phyloP scores from a whole-genome alignment of 2,888 invertebrate genomes.

The Aquatica leii region DNA sequence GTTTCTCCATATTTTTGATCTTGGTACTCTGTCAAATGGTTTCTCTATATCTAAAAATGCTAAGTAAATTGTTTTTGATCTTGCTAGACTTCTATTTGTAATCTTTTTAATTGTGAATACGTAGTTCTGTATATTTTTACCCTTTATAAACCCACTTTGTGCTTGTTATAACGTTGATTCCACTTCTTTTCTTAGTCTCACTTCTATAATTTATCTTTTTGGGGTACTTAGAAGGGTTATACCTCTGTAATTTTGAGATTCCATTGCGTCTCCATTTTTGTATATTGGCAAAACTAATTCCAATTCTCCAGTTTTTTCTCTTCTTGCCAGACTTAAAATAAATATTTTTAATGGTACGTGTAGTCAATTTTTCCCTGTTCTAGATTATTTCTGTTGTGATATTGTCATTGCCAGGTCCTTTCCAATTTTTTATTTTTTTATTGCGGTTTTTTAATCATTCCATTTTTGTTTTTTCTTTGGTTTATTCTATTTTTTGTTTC shows the following conservation, averaged over 20 bases:
- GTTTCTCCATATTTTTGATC: not conserved
- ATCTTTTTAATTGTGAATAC: conserved; percentile 5
- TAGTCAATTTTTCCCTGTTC: not conserved
- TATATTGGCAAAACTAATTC: too few relatives aligned
- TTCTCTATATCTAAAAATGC: not conserved
- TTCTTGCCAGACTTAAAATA: not conserved
- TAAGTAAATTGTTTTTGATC: not conserved
- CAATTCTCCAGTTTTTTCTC: too few relatives aligned
- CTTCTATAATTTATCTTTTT: conserved; percentile 5
- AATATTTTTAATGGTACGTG: not conserved
- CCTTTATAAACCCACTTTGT: not conserved
- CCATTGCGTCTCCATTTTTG: not conserved
- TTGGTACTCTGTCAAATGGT: not conserved
- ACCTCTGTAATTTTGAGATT: not conserved
- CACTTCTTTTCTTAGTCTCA: conserved; percentile 5
- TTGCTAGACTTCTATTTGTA: conserved; percentile 4
- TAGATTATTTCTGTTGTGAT: conserved; percentile 4
- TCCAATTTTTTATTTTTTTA: not conserved
- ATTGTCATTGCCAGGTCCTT: not conserved
- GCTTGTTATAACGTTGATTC: not conserved
- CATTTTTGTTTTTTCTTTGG: not conserved
- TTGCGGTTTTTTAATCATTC: not conserved
- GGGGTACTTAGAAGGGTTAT: too few relatives aligned
- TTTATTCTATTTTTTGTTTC: too few relatives aligned
- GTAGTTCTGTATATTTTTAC: not conserved